A percentile compares a stretch with the other conserved stretches of the same genome.
These are phyloP conservation scores for Subacronicta megacephala DNA, from an alignment of 2,888 invertebrate species.

Conservation along the genomic window DNA sequence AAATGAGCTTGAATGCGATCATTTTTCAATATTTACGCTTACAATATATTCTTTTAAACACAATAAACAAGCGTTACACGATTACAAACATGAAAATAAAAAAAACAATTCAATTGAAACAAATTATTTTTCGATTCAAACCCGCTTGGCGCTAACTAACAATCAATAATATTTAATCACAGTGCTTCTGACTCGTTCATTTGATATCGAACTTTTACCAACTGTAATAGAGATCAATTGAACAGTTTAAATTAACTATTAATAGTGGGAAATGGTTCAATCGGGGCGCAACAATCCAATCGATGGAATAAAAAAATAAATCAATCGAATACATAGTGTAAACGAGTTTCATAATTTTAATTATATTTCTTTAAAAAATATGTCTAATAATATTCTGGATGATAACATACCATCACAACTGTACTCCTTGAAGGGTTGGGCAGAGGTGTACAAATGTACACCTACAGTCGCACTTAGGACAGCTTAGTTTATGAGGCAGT, in stretches of 20 bases:
- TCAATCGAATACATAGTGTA: not conserved
- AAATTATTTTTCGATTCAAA: constrained; percentile 82
- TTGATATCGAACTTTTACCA: constrained; percentile 83
- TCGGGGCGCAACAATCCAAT: constrained; percentile 75
- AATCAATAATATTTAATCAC: constrained; percentile 85
- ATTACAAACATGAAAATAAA: constrained; percentile 33
- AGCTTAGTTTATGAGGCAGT: too few relatives aligned
- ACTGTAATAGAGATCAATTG: constrained; percentile 87
- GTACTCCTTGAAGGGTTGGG: too few relatives aligned
- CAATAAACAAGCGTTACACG: not conserved
- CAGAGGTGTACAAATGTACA: too few relatives aligned
- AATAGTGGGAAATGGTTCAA: constrained; percentile 79
- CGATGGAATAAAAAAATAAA: constrained; percentile 49
- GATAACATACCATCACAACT: too few relatives aligned
- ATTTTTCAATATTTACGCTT: not conserved
- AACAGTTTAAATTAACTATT: constrained; percentile 85
- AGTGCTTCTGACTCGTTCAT: constrained; percentile 69
- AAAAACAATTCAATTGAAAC: constrained; percentile 82
- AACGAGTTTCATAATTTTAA: not conserved
- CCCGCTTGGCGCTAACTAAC: constrained; percentile 73
- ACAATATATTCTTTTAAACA: constrained; percentile 3
- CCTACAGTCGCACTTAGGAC: too few relatives aligned
- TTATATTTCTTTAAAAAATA: too few relatives aligned
- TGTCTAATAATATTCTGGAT: too few relatives aligned
- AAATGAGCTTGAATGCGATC: too few relatives aligned